Conservation (phyloP, 2,888 invertebrate species). For the Phengaris alcon region DNA sequence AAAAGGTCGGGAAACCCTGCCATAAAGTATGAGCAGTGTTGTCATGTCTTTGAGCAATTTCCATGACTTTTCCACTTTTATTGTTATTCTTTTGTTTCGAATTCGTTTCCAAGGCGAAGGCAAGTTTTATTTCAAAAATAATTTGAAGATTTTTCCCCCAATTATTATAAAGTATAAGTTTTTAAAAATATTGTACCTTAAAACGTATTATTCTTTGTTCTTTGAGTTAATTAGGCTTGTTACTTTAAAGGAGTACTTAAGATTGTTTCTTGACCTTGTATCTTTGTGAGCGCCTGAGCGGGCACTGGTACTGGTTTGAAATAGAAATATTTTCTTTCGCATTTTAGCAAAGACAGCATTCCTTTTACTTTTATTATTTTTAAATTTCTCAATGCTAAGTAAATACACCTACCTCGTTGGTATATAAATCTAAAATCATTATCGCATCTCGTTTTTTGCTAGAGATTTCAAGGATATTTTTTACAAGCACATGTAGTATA, state of each 20-base stretch:
- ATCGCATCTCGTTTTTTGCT: background rate
- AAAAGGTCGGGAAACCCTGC: background rate
- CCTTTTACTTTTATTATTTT: constrained; percentile 7
- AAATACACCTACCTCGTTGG: too few species aligned
- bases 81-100: background rate
- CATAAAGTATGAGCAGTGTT: constrained; percentile 14
- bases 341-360: background rate
- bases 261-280: constrained; percentile 13
- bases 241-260: constrained; percentile 15
- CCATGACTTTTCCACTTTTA: background rate
- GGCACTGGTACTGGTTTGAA: constrained; percentile 1
- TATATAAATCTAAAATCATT: background rate
- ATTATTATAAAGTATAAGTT: background rate
- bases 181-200: background rate
- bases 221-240: constrained; percentile 17
- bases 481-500: too few species aligned
- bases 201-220: constrained; percentile 17
- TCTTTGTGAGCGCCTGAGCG: background rate
- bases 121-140: background rate
- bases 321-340: constrained; percentile 8
- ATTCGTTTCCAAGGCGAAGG: background rate
- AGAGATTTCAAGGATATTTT: background rate
- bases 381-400: background rate
- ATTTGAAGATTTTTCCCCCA: background rate
- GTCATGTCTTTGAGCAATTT: constrained; percentile 8